A percentile compares a stretch with the other conserved stretches of the same genome.
Conservation (phyloP, 2,797 vertebrate genomes). For the Xerus rutilus region DNA sequence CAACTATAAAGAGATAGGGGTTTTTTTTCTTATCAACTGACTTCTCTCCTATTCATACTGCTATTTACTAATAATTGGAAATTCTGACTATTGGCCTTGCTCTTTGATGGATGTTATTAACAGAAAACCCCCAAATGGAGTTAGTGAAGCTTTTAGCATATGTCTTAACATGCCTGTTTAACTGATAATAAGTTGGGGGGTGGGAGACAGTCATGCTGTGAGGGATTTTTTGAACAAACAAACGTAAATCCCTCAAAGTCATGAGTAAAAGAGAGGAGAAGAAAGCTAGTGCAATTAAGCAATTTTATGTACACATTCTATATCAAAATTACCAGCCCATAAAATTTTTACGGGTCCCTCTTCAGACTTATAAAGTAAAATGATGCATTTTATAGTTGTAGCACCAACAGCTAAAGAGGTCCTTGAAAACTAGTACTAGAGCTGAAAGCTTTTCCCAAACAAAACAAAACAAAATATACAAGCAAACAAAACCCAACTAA, state of each 20-base stretch:
- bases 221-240: constrained; percentile 40
- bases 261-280: not conserved
- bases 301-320: constrained; percentile 52
- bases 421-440: not conserved
- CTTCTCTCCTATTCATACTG: not conserved
- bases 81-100: not conserved
- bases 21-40: not conserved
- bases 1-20: not conserved
- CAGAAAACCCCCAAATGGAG: not conserved
- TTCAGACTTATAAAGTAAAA: constrained; percentile 59
- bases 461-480: not conserved
- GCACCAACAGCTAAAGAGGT: constrained; percentile 26
- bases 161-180: not conserved
- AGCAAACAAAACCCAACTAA: constrained; percentile 41
- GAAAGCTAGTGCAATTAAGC: constrained; percentile 7
- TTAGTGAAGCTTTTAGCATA: not conserved
- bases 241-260: not conserved
- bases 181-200: not conserved
- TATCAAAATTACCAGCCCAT: constrained; percentile 63
- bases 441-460: constrained; percentile 1
- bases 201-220: too few species aligned
- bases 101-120: not conserved
- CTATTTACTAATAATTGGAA: not conserved
- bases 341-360: constrained; percentile 46
- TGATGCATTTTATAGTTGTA: constrained; percentile 56